These are phyloP conservation scores for Muscidifurax raptorellus DNA, from an alignment of 1,140 invertebrate species.

Conservation along the genomic window DNA sequence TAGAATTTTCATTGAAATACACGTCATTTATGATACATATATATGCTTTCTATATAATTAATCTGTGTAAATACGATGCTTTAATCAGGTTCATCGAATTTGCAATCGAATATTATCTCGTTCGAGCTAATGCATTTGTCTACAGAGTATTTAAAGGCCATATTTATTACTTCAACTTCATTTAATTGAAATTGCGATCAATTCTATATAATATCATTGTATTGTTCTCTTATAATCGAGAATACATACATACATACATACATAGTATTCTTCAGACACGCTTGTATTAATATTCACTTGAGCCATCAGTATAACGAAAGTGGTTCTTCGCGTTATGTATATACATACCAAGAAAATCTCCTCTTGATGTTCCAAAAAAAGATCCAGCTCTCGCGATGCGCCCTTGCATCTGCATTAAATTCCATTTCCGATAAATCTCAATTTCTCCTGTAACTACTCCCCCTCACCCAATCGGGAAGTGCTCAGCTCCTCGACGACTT, in stretches of 20 bases:
- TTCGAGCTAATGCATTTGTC: too few species aligned
- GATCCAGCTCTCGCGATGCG: background rate
- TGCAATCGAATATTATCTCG: too few species aligned
- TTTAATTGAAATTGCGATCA: too few species aligned
- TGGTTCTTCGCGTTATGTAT: background rate
- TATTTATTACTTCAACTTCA: too few species aligned
- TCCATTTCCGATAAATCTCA: slow-evolving; percentile 35
- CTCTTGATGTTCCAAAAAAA: background rate
- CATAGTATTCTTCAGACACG: background rate
- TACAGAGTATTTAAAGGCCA: too few species aligned
- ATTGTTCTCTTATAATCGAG: too few species aligned
- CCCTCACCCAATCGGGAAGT: background rate
- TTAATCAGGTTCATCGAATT: too few species aligned
- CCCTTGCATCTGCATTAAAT: slow-evolving; percentile 7
- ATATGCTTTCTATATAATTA: too few species aligned
- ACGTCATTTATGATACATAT: too few species aligned
- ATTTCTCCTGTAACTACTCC: slow-evolving; percentile 14
- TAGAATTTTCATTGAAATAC: background rate
- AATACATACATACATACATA: too few species aligned
- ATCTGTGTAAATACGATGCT: too few species aligned
- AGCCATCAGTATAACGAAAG: background rate
- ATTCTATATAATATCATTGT: too few species aligned
- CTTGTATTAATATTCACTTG: background rate
- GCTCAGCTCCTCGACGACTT: slow-evolving; percentile 8
- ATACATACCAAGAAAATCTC: background rate